phyloP scores from a whole-genome alignment of 1,140 invertebrate species.

The Diabrotica virgifera region DNA sequence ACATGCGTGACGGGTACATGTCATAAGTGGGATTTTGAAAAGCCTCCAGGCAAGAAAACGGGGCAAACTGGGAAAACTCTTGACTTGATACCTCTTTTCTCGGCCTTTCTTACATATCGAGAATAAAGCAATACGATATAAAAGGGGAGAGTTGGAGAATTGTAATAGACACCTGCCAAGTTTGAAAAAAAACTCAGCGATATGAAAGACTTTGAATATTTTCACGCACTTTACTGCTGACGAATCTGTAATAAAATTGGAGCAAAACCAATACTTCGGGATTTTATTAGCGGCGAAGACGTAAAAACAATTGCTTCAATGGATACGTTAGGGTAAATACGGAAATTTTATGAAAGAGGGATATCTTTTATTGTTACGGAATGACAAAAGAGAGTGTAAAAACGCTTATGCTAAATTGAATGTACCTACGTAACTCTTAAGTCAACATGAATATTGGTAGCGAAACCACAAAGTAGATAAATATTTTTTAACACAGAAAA shows the following conservation, averaged over 20 bases:
- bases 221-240: background rate
- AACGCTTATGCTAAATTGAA: too few relatives aligned
- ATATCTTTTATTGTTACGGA: too few relatives aligned
- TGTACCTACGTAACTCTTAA: too few relatives aligned
- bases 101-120: constrained; percentile 2
- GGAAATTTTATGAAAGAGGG: background rate
- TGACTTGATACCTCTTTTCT: constrained; percentile 1
- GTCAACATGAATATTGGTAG: too few relatives aligned
- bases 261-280: background rate
- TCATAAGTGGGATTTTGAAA: background rate
- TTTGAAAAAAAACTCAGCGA: background rate
- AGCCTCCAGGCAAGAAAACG: constrained; percentile 1
- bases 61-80: background rate
- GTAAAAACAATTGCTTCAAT: background rate
- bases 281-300: background rate
- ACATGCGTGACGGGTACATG: background rate
- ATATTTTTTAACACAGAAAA: too few relatives aligned
- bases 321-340: background rate
- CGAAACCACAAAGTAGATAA: too few relatives aligned
- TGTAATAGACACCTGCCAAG: constrained; percentile 1
- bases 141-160: background rate
- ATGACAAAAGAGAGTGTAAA: too few relatives aligned
- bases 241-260: background rate
- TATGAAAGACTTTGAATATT: constrained; percentile 3
- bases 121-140: background rate